Evolutionary conservation across 2,797 vertebrate species (phyloP), one percentile per base, ranked within the genome.

Genomic region (Masticophis lateralis): DNA sequence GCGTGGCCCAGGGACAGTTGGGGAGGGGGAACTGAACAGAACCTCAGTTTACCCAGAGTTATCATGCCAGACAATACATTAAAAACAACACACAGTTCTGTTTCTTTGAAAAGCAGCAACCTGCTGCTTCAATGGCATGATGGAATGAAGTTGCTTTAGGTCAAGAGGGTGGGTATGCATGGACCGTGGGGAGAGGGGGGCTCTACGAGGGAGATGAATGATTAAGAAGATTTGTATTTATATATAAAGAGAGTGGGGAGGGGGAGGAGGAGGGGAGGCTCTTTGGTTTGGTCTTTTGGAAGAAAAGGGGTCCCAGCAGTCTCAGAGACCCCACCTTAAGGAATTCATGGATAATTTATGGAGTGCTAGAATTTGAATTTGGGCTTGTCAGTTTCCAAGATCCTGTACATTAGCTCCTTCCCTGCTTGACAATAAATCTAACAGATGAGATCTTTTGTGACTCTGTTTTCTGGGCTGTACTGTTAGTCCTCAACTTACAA

Each of bases 1-100:
- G 59, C 5, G 1, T 2, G 37, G 74, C 27, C 79, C 88, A n/a
- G 43, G 53, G 69, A 89, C 51, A 90, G 88, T 69, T 60, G 90
- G 32, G 66, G 79, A 27, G 37, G 4, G 22, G 0, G 0, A 51
- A 53, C 90, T 90, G 89, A 56, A 0, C 0, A 8, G 91, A 91
- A 91, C 60, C 32, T 43, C 37, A 83, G 37, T 47, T 25, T 83
- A 83, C 22, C 37, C 37, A 83, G 10, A 4, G 74, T 47, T 83
- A 25, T 25, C 43, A 5, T 25, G 25, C 10, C 37, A 83, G 43
- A 12, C 43, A 25, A 47, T 13, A 83, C 22, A 12, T 83, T 83
- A 47, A 83, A 47, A 25, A 25, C 10, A 25, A 47, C 37, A 5
- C 43, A 47, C 20, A 25, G 47, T 22, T 43, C n/a, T 37, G 69